These are phyloP conservation scores for Drosophila kohkoa DNA, from an alignment of 1,140 invertebrate genomes.

Conservation along the genomic window DNA sequence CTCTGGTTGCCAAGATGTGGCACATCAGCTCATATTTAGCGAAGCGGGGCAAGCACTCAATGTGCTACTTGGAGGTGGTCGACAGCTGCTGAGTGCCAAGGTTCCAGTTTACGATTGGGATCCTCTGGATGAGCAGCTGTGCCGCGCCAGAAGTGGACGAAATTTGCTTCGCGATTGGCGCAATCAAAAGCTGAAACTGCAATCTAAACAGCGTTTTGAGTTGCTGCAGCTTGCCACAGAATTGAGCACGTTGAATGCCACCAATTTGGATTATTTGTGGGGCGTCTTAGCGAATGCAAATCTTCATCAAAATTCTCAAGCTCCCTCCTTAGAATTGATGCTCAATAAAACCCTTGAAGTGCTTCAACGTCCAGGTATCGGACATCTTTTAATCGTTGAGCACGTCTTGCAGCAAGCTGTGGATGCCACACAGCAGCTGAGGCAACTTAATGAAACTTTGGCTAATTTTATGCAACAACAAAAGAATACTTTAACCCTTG, in stretches of 20 bases:
- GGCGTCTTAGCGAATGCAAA: conserved; percentile 70
- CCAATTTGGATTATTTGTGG: conserved; percentile 57
- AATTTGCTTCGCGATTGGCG: conserved; percentile 73
- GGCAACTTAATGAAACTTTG: conserved; percentile 54
- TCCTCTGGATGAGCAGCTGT: conserved; percentile 53
- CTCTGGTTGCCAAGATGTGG: conserved; percentile 60
- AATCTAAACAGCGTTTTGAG: conserved; percentile 46
- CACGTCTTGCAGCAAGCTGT: conserved; percentile 22
- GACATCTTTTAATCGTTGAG: conserved; percentile 67
- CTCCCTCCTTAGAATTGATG: conserved; percentile 52
- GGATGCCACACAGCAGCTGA: conserved; percentile 20
- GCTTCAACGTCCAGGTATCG: conserved; percentile 17
- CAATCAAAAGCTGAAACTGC: conserved; percentile 28
- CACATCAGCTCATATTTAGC: conserved; percentile 55
- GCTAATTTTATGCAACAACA: not conserved
- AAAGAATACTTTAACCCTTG: conserved; percentile 45
- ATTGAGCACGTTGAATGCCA: conserved; percentile 58
- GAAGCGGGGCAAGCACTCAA: conserved; percentile 51
- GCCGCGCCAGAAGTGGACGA: conserved; percentile 54
- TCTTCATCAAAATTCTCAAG: conserved; percentile 23
- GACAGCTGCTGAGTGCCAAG: conserved; percentile 60
- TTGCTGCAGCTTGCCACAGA: conserved; percentile 51
- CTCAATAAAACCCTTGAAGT: conserved; percentile 53
- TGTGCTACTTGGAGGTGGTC: conserved; percentile 69
- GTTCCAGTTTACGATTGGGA: conserved; percentile 42